phyloP scores from a whole-genome alignment of 2,113 vertebrate species.

The Colius striatus region DNA sequence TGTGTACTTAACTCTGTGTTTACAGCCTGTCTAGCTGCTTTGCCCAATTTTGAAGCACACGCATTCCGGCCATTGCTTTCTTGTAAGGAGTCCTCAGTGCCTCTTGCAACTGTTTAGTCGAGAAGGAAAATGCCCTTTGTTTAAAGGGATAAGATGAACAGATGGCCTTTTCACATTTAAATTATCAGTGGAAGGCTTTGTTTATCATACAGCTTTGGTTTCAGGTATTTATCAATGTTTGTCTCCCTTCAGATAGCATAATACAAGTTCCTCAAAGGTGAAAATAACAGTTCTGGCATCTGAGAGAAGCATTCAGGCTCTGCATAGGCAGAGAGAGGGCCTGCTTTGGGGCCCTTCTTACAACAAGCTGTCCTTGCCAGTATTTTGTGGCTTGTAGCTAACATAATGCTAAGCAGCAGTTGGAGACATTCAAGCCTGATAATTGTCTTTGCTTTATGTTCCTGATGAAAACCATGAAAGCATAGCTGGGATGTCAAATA shows the following conservation, averaged over 20 bases:
- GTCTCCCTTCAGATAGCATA: neutral
- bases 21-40: neutral
- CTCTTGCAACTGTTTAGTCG: neutral
- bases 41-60: neutral
- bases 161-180: neutral
- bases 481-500: neutral
- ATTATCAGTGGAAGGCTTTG: fast-evolving
- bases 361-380: neutral
- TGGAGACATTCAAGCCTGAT: neutral
- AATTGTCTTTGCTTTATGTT: neutral
- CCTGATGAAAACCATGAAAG: neutral
- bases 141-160: neutral
- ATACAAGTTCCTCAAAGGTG: neutral
- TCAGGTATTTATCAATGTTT: neutral
- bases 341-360: neutral
- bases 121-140: neutral
- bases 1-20: neutral
- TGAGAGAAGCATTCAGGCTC: neutral
- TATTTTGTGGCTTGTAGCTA: neutral
- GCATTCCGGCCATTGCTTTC: neutral
- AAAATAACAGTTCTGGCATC: neutral
- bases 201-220: neutral
- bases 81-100: neutral
- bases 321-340: neutral
- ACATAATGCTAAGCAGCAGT: neutral